Evolutionary conservation across 2,888 invertebrate species (phyloP), one percentile per base, ranked within the genome.

Genomic region (Smittia aterrima): DNA sequence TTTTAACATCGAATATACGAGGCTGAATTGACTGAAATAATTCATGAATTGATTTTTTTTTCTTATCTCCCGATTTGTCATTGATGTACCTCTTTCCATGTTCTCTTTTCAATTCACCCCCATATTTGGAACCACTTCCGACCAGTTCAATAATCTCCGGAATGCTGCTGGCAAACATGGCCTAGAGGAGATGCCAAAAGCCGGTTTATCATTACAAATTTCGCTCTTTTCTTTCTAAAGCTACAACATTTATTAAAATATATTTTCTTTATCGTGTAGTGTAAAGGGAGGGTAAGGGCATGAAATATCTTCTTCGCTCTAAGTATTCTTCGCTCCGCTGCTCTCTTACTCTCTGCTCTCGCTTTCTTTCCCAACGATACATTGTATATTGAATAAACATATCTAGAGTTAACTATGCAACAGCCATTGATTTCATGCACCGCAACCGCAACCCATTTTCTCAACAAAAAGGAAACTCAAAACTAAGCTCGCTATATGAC

Each of bases 151-250:
- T 96, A 88, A 98, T 97, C 92, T 98, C 98, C 86, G 98, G 98
- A 87, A 98, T 96, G 91, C 96, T 96, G 91, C 96, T 96, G 89
- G 98, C 97, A 93, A 98, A 98, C 91, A 98, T 96, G 88, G 97
- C 98, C 96, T 96, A 92, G 86, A 91, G 47, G 83, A 81, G 79
- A 58, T 58, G 58, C 58, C 77, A 76, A 77, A 76, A 77, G 75
- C 77, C 75, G 71, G 75, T 75, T 80, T 79, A 77, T 58, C 77
- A 38, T 75, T 66, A 68, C 74, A 75, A 73, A 76, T 75, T 54
- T 68, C 66, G 74, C 47, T 75, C 47, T 76, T 75, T 76, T 62
- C 27, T 67, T 62, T 11, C 66, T n/a, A 27, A 58, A 22, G 24
- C 24, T 58, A 58, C 22, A 58, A 24, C 58, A 58, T 22, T 58